Base-by-base conservation (phyloP, 1,140 invertebrate genomes). In the Drosophila nikananu region DNA sequence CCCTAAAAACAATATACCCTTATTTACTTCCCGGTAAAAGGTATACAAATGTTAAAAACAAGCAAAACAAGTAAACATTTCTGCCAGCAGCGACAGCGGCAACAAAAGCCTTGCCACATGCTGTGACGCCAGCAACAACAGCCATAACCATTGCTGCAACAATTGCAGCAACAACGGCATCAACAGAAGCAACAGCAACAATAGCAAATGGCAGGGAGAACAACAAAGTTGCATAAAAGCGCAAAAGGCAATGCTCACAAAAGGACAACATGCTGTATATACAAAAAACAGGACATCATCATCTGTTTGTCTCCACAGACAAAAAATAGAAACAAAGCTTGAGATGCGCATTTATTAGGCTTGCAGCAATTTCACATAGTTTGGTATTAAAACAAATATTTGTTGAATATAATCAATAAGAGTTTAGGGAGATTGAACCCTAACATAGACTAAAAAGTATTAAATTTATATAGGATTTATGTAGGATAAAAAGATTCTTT, bases 221-320 rank as follows among this genome's bases (percentile, higher is more conserved):
- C 73, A 65, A 75, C 71, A 76, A 76, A 64, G 77, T 80, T 80
- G 83, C 77, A 80, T 66, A 87, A 87, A 87, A 80, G 72, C 72
- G 64, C 68, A 87, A 79, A 83, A 78, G 75, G 68, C 77, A 84
- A 73, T 44, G 78, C 75, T 77, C 76, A 87, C 76, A 87, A 87
- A 80, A 77, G 80, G 30, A 80, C 80, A 86, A 83, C 75, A 81
- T 39, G 46, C 68, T 55, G 39, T 46, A 59, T 51, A 72, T 51
- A 73, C 67, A 72, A 72, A 55, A 59, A 77, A 77, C 58, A 72
- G 58, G 58, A 77, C 68, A 74, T 57, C 66, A 71, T 66, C 74
- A 78, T 77, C 73, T 66, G 63, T 59, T 77, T 75, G 54, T 58
- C 61, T 76, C 30, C 55, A 65, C 62, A 42, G 55, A 9, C 17